Conservation (phyloP, 2,888 invertebrate genomes). For the Plagiodera versicolora region DNA sequence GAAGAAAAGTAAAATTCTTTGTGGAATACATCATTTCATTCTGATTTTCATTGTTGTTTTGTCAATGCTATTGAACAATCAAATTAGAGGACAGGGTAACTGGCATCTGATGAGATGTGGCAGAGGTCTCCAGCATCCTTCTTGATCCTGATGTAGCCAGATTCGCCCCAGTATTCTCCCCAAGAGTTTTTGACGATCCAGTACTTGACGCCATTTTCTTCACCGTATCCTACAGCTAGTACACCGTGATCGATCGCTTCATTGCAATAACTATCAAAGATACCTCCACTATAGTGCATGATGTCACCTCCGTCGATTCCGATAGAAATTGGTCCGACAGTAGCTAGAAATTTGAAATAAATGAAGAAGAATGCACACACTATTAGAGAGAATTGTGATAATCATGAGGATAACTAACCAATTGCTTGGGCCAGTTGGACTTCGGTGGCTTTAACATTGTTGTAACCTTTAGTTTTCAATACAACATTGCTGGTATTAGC, state of each 20-base stretch:
- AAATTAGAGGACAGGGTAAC: not conserved
- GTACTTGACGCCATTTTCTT: conserved; percentile 70
- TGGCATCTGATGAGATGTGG: conserved; percentile 62
- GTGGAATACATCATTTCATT: too few species aligned
- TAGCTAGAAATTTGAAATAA: conserved; percentile 5
- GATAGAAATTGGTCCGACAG: conserved; percentile 12
- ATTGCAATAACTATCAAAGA: not conserved
- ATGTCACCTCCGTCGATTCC: not conserved
- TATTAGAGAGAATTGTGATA: too few species aligned
- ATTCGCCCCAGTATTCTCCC: conserved; percentile 76
- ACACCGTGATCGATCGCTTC: conserved; percentile 4
- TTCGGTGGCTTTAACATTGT: not conserved
- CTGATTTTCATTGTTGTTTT: too few species aligned
- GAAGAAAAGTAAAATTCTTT: too few species aligned
- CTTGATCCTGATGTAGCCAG: conserved; percentile 85
- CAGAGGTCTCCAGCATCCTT: conserved; percentile 80
- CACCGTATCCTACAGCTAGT: conserved; percentile 13
- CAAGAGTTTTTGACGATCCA: conserved; percentile 89
- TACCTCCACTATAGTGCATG: not conserved
- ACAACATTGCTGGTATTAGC: not conserved
- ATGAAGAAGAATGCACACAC: too few species aligned
- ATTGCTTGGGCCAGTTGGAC: conserved; percentile 3
- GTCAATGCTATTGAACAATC: too few species aligned
- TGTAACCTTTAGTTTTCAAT: not conserved
- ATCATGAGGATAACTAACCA: not conserved